Percentiles rank a stretch among this genome's conserved stretches.
Evolutionary conservation across 2,888 invertebrate species (phyloP).

Genomic region (Chydorus sphaericus): DNA sequence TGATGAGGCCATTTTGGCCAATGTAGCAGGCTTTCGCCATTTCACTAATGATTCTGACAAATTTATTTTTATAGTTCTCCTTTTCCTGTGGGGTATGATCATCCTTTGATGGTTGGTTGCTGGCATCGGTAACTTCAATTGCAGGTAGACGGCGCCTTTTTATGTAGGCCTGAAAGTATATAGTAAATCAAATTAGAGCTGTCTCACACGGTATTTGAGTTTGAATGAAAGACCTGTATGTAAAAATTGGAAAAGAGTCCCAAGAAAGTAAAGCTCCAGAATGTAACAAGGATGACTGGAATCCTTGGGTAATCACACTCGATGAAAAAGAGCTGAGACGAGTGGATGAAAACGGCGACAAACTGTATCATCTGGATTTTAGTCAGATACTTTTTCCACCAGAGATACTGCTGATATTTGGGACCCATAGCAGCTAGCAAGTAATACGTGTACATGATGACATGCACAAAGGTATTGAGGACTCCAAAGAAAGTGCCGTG

Average conservation of each 20-base stretch:
- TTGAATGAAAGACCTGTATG: conserved; percentile 47
- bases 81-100: too few relatives aligned
- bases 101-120: too few relatives aligned
- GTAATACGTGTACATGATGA: conserved; percentile 78
- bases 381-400: conserved; percentile 83
- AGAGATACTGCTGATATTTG: conserved; percentile 65
- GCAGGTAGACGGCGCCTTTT: not conserved
- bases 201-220: too few relatives aligned
- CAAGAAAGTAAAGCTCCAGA: conserved; percentile 53
- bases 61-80: too few relatives aligned
- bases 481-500: conserved; percentile 78
- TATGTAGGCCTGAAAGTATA: not conserved
- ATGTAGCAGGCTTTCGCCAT: not conserved
- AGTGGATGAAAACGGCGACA: conserved; percentile 66
- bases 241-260: conserved; percentile 83
- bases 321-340: conserved; percentile 59
- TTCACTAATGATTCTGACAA: too few relatives aligned
- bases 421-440: conserved; percentile 75
- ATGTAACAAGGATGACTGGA: conserved; percentile 43
- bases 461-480: conserved; percentile 70
- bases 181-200: not conserved
- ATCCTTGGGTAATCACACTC: conserved; percentile 74
- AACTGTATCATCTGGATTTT: conserved; percentile 73
- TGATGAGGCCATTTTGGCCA: not conserved
- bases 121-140: too few relatives aligned